Conservation (phyloP, 2,113 vertebrate genomes). For the Equus przewalskii region DNA sequence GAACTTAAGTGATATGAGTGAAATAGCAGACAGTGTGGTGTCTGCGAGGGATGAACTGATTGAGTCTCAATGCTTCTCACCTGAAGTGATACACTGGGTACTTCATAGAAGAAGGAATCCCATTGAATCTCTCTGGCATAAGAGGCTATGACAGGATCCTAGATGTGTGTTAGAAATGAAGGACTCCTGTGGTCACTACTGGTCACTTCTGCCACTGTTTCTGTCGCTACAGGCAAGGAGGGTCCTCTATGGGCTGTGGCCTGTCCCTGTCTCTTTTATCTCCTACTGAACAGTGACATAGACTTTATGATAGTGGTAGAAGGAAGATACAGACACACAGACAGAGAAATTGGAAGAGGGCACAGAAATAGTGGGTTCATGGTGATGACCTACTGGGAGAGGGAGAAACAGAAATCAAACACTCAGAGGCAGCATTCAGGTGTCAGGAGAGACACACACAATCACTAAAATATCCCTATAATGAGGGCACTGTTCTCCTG, state of each 20-base stretch:
- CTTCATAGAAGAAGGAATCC: background rate
- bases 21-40: fast-evolving
- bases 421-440: background rate
- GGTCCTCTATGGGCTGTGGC: background rate
- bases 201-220: background rate
- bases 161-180: background rate
- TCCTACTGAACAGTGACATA: background rate
- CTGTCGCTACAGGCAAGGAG: background rate
- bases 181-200: background rate
- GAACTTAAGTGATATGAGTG: background rate
- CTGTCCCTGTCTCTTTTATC: background rate
- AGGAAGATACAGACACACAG: background rate
- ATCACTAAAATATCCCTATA: background rate
- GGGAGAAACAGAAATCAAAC: background rate
- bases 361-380: background rate
- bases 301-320: background rate
- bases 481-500: background rate
- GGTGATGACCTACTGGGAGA: background rate
- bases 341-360: background rate
- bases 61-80: background rate
- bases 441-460: background rate
- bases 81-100: background rate
- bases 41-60: background rate
- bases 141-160: background rate
- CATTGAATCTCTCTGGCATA: background rate